phyloP scores from a whole-genome alignment of 2,888 invertebrate species.

The Heliconius hortense region DNA sequence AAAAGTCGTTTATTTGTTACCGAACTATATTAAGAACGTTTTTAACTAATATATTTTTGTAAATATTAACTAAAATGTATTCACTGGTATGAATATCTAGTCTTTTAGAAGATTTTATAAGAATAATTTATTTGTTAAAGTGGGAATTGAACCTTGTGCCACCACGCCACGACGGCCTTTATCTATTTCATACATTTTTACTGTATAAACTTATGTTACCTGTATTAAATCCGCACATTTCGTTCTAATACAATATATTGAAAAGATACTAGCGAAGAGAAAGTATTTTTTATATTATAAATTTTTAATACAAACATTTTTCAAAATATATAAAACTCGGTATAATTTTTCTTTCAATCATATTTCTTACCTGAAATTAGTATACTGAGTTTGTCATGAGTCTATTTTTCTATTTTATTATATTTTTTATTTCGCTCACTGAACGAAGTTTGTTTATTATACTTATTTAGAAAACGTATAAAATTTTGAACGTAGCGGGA shows the following conservation, averaged over 20 bases:
- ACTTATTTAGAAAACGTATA: too few relatives aligned
- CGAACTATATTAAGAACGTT: constrained; percentile 72
- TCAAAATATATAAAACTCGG: too few relatives aligned
- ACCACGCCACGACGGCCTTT: too few relatives aligned
- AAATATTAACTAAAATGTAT: constrained; percentile 45
- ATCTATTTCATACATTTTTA: too few relatives aligned
- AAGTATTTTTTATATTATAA: too few relatives aligned
- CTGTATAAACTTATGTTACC: too few relatives aligned
- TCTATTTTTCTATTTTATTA: neutral
- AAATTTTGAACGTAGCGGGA: too few relatives aligned
- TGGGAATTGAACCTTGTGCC: neutral
- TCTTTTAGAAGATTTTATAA: too few relatives aligned
- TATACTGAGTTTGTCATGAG: neutral
- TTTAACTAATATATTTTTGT: constrained; percentile 64
- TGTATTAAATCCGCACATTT: too few relatives aligned
- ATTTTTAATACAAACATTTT: too few relatives aligned
- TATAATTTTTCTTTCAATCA: neutral
- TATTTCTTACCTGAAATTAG: constrained; percentile 1
- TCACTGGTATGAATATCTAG: neutral
- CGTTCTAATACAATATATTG: too few relatives aligned
- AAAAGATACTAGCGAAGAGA: too few relatives aligned
- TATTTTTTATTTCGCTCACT: neutral
- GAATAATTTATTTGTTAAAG: neutral
- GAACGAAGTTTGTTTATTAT: neutral
- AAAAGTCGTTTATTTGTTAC: constrained; percentile 79